These are phyloP conservation scores for Linnaemya tessellans DNA, from an alignment of 2,888 invertebrate genomes.

Conservation along the genomic window DNA sequence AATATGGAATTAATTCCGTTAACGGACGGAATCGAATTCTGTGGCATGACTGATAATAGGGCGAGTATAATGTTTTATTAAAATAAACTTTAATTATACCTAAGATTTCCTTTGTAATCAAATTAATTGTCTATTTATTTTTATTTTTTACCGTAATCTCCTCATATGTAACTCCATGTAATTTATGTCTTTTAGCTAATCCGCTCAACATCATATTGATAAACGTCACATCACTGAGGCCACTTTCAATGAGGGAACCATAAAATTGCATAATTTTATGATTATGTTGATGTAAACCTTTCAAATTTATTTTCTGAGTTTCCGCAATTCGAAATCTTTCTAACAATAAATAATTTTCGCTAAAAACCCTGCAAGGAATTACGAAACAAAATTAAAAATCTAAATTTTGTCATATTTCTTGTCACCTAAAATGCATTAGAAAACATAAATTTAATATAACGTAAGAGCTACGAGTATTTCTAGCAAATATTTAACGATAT, in stretches of 20 bases:
- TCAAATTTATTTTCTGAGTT: conserved; percentile 72
- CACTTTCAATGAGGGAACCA: conserved; percentile 76
- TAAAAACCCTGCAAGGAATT: conserved; percentile 75
- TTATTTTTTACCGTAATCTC: conserved; percentile 72
- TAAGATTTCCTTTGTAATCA: too few species aligned
- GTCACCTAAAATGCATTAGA: too few species aligned
- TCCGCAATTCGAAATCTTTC: conserved; percentile 73
- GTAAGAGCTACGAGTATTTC: too few species aligned
- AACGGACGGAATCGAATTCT: too few species aligned
- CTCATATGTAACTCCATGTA: conserved; percentile 48
- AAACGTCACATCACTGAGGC: conserved; percentile 72
- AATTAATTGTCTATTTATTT: neutral
- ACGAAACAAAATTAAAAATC: neutral
- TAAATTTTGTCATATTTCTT: too few species aligned
- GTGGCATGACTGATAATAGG: too few species aligned
- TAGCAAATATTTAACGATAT: too few species aligned
- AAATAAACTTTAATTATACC: too few species aligned
- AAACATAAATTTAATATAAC: too few species aligned
- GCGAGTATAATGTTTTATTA: too few species aligned
- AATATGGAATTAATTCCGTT: too few species aligned
- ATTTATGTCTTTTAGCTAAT: conserved; percentile 61
- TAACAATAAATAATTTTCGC: conserved; percentile 73
- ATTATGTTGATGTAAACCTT: conserved; percentile 75
- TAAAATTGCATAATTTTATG: conserved; percentile 73
- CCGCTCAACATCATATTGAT: conserved; percentile 74